Conservation (phyloP, 2,888 invertebrate genomes). For the Microdon myrmicae region DNA sequence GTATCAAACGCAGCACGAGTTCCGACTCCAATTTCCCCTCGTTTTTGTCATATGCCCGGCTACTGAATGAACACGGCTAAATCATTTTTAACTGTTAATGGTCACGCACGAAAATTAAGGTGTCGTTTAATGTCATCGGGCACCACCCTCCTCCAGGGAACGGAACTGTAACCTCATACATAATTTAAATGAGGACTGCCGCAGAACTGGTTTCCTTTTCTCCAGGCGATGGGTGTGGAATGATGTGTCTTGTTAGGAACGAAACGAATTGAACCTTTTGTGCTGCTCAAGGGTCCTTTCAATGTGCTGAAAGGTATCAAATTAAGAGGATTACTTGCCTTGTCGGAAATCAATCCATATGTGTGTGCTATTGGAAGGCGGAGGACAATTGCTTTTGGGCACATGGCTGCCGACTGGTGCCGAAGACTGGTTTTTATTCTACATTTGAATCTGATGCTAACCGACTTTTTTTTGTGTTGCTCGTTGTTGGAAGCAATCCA, state of each 20-base stretch:
- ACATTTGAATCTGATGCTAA: constrained; percentile 19
- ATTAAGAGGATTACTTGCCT: constrained; percentile 42
- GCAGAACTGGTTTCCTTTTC: no score
- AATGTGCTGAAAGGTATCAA: constrained; percentile 47
- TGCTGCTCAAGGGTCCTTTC: constrained; percentile 35
- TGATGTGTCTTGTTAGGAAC: constrained; percentile 29
- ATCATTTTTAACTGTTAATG: constrained; percentile 35
- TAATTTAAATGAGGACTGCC: constrained; percentile 38
- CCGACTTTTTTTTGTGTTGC: constrained; percentile 4
- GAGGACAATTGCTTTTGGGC: neutral
- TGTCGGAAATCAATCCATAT: constrained; percentile 36
- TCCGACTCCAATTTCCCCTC: constrained; percentile 36
- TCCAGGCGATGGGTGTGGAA: constrained; percentile 34
- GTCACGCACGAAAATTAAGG: constrained; percentile 42
- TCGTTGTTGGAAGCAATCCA: constrained; percentile 29
- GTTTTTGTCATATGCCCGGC: constrained; percentile 1
- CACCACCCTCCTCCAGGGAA: constrained; percentile 36
- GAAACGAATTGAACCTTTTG: constrained; percentile 24
- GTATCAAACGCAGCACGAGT: constrained; percentile 52
- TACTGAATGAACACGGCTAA: constrained; percentile 23
- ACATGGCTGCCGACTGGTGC: neutral
- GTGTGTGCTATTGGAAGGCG: constrained; percentile 2
- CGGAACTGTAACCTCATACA: constrained; percentile 44
- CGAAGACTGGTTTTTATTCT: constrained; percentile 12
- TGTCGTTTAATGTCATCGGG: constrained; percentile 45